Evolutionary conservation across 2,113 vertebrate species (phyloP), one percentile per base, ranked within the genome.

Genomic region (Caranx ignobilis): DNA sequence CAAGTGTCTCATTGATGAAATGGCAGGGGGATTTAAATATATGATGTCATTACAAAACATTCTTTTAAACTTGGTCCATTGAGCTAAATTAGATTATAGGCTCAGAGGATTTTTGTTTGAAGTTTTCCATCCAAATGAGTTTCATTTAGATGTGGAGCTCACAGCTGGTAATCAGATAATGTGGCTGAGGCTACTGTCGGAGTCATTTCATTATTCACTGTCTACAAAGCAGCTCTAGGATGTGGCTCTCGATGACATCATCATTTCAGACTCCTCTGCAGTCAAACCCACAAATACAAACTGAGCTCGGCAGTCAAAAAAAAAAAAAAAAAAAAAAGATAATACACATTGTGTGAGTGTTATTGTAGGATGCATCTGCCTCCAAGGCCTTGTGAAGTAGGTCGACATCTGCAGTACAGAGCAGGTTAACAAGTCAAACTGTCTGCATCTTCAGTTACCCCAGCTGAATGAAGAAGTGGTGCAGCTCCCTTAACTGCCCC

Each of bases 391-490:
- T 71, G 80, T 69, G 41, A 66, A 64, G 12, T 34, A 0, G 18
- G 73, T 45, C 48, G 65, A 71, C 13, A 77, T 37, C 62, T 66
- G 57, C 45, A 41, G 5, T 3, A 19, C 45, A 69, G 67, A 15
- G 56, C 45, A 16, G 48, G 5, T 63, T 65, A 12, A 61, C 6
- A 41, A 63, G 76, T 45, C 39, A 54, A 65, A 81, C 31, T 61
- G 26, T 18, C 74, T 87, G 83, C 84, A 61, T 80, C 54, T 61
- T 78, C 26, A 45, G 43, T 16, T 41, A 39, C 62, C 32, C 21
- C 0, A 6, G 47, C 56, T 81, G 70, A 85, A 82, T 37, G 52
- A 69, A 57, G 62, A 77, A 76, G 67, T 21, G 12, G 13, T 19
- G 43, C 4, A 3, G 68, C 68, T 68, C 55, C 69, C 64, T 50